Conservation (phyloP, 2,888 invertebrate species). For the Phaonia tiefii region DNA sequence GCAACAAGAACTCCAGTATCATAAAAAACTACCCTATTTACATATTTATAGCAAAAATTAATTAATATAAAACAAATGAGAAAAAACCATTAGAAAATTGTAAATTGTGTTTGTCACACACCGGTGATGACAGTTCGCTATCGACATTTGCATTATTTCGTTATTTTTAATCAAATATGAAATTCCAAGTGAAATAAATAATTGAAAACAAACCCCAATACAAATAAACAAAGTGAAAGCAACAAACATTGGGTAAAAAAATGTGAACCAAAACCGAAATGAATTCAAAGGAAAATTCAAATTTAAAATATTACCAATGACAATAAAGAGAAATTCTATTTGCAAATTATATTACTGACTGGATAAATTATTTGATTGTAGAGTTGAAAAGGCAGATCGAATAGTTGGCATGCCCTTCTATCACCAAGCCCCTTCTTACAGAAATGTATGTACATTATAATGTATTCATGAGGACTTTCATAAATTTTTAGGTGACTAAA, state of each 20-base stretch:
- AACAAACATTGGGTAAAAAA: background rate
- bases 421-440: too few species aligned
- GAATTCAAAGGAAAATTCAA: too few species aligned
- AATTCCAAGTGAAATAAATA: constrained; percentile 9
- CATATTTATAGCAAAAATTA: too few species aligned
- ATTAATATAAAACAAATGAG: constrained; percentile 15
- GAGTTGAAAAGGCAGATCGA: too few species aligned
- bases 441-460: too few species aligned
- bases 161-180: constrained; percentile 38
- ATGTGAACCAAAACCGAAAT: background rate
- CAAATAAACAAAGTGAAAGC: background rate
- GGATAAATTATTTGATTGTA: too few species aligned
- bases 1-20: too few species aligned
- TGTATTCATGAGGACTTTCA: too few species aligned
- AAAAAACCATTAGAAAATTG: constrained; percentile 30
- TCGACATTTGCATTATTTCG: constrained; percentile 40
- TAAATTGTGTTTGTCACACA: constrained; percentile 10
- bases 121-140: constrained; percentile 25
- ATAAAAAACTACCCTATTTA: constrained; percentile 30
- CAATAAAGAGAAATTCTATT: constrained; percentile 24
- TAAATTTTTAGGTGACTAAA: too few species aligned
- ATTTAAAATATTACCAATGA: constrained; percentile 18
- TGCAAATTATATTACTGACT: constrained; percentile 15
- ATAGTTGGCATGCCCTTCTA: too few species aligned
- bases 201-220: background rate